A percentile compares a stretch with the other conserved stretches of the same genome.
These are phyloP conservation scores for Perccottus glenii DNA, from an alignment of 2,113 vertebrate species.

Conservation along the genomic window DNA sequence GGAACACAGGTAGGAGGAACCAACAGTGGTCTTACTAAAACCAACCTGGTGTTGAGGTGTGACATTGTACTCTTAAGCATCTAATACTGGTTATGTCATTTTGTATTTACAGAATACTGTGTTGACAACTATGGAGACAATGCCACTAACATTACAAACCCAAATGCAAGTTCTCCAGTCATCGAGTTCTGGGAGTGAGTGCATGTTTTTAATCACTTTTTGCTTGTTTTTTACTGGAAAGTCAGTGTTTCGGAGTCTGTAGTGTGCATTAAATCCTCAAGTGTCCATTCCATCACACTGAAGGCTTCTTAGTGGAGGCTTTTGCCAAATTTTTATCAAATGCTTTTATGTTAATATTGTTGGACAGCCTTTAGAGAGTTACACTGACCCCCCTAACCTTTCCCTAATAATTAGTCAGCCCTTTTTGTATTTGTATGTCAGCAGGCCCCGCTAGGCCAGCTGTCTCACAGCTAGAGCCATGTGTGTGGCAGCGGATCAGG, in stretches of 20 bases:
- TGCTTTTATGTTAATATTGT: slow-evolving; percentile 7
- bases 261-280: slow-evolving; percentile 9
- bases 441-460: slow-evolving; percentile 69
- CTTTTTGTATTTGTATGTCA: slow-evolving; percentile 77
- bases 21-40: background rate
- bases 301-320: slow-evolving; percentile 3
- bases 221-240: slow-evolving; percentile 1
- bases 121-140: slow-evolving; percentile 94
- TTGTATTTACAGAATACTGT: slow-evolving; percentile 85
- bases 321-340: background rate
- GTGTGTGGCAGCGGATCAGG: slow-evolving; percentile 75
- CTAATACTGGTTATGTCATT: slow-evolving; percentile 10
- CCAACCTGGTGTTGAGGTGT: too few relatives aligned
- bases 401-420: slow-evolving; percentile 75
- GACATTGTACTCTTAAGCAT: too few relatives aligned
- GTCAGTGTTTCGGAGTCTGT: background rate
- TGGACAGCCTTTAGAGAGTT: slow-evolving; percentile 20
- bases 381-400: slow-evolving; percentile 28
- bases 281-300: background rate
- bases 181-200: slow-evolving; percentile 99
- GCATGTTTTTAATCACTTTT: slow-evolving; percentile 22
- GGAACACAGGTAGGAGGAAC: slow-evolving; percentile 99
- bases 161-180: slow-evolving; percentile 93
- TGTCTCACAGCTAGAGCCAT: slow-evolving; percentile 77
- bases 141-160: slow-evolving; percentile 88